Evolutionary conservation across 2,888 invertebrate genomes (phyloP), one percentile per base, ranked within the genome.

Genomic region (Rhopalosiphum nymphaeae): DNA sequence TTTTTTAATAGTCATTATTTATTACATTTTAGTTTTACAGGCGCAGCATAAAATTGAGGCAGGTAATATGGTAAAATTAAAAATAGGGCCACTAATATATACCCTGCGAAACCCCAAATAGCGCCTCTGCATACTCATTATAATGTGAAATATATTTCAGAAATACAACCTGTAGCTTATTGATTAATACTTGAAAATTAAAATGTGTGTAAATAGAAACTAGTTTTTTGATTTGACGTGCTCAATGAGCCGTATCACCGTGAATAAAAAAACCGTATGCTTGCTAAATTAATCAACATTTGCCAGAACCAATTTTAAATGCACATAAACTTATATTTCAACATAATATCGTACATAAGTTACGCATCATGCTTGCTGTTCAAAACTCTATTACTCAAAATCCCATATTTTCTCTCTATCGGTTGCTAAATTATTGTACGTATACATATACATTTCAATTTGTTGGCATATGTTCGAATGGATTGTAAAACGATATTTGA

Each of bases 211-310:
- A n/a, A n/a, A 67, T 49, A 85, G 84, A 91, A 91, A 85, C 84
- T 85, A 16, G 84, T 91, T 91, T 91, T 85, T 91, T n/a, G 56
- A 56, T 91, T 91, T 91, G 85, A 91, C 91, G 85, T 85, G 25
- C 44, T 85, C 44, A n/a, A 85, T 91, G 56, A 44, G 25, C 85
- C 91, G 44, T 91, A 85, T 85, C 85, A n/a, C 29, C 26, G 29
- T 57, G 56, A 89, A 89, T 42, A 49, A 53, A 49, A 89, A 90
- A 36, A 11, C 26, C 84, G 53, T 44, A 78, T 49, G 56, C 57
- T 44, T 21, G 25, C 42, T 44, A 91, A 91, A 91, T 91, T 57
- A 91, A 91, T 91, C 85, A 85, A 53, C 56, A 57, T 85, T 56
- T 44, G 44, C 91, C 91, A 91, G 53, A 85, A 85, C 85, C 56